Conservation (phyloP, 2,888 invertebrate genomes). For the Leptopilina syphax region DNA sequence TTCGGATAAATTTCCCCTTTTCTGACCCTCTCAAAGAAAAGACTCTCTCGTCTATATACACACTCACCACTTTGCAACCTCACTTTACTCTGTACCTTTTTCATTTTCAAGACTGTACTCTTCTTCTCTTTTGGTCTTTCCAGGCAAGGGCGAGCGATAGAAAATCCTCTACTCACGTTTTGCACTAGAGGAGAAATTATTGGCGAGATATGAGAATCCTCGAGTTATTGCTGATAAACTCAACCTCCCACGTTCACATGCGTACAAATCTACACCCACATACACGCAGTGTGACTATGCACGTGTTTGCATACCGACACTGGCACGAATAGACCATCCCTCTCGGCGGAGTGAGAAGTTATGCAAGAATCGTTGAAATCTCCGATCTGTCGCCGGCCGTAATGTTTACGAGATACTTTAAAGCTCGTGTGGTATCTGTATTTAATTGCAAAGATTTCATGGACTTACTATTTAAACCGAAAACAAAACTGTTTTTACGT, state of each 20-base stretch:
- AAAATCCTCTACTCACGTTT: conserved; percentile 51
- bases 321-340: not conserved
- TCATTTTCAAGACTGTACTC: conserved; percentile 49
- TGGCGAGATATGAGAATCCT: conserved; percentile 72
- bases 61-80: conserved; percentile 36
- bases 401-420: conserved; percentile 47
- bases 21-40: conserved; percentile 42
- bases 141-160: conserved; percentile 44
- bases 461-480: not conserved
- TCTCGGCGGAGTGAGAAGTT: conserved; percentile 37
- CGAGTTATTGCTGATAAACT: conserved; percentile 73
- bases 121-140: conserved; percentile 29
- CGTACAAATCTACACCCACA: not conserved
- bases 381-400: conserved; percentile 49
- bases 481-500: too few relatives aligned
- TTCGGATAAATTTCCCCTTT: conserved; percentile 70
- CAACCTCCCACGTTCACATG: conserved; percentile 54
- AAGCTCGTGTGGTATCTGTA: conserved; percentile 13
- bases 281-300: not conserved
- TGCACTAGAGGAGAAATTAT: conserved; percentile 69
- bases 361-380: conserved; percentile 36
- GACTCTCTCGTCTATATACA: conserved; percentile 40
- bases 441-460: conserved; percentile 14
- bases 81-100: conserved; percentile 46
- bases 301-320: not conserved